Base-by-base conservation (phyloP, 2,888 invertebrate species). In the Gymnocheta viridis region DNA sequence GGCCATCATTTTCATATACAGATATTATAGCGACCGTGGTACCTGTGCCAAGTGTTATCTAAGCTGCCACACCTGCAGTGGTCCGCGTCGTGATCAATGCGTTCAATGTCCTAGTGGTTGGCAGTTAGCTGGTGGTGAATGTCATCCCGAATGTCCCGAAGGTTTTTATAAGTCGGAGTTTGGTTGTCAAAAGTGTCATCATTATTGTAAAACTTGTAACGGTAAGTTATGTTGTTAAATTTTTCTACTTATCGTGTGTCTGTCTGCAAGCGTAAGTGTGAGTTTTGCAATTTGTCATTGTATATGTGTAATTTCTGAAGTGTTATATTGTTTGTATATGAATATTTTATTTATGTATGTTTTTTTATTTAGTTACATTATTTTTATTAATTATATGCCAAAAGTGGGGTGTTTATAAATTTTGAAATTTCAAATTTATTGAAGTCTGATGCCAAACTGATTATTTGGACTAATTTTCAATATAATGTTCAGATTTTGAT, bases 141-240 rank as follows among this genome's bases (percentile, higher is more conserved):
- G 97, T 88, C 95, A 96, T 88, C 96, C 96, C 0, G 96, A 96
- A 88, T 97, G 97, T 91, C 96, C 97, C 0, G 96, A 96, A 92
- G 96, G 96, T 49, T 97, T 96, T 92, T 97, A 96, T 92, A 96
- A 96, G 92, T 95, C 95, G 4, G 94, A 94, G 85, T 96, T 94
- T 88, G 96, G 96, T 9, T 98, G 98, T 89, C 96, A 96, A 86
- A 96, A 96, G 91, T 98, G 98, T 92, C 97, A 97, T 93, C 96
- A 96, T 91, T 96, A 96, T 89, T 98, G 98, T 91, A 95, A 95
- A 86, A 96, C 96, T 87, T 98, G 98, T 91, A 95, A 95, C 90
- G 97, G 97, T 95, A 91, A 90, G 90, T 88, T 38, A n/a, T n/a
- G n/a, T n/a, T 78, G 5, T 27, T n/a, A n/a, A n/a, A n/a, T n/a